A percentile compares a stretch with the other conserved stretches of the same genome.
These are phyloP conservation scores for Dynastes grantii DNA, from an alignment of 2,888 invertebrate genomes.

Conservation along the genomic window DNA sequence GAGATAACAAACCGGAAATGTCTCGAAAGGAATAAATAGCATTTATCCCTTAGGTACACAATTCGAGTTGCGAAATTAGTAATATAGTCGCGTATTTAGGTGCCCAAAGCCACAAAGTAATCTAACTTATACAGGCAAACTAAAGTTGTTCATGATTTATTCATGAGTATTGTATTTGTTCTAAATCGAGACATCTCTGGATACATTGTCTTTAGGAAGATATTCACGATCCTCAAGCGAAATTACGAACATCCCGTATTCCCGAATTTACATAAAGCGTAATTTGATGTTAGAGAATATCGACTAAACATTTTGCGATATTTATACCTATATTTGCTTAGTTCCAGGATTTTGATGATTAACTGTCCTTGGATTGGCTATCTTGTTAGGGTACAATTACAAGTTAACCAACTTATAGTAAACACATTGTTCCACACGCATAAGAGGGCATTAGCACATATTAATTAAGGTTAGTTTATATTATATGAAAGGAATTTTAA, in stretches of 20 bases:
- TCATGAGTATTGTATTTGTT: slow-evolving; percentile 44
- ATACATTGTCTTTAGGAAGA: slow-evolving; percentile 40
- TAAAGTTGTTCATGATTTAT: slow-evolving; percentile 45
- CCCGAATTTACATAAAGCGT: slow-evolving; percentile 26
- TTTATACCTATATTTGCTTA: background rate
- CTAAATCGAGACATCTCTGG: slow-evolving; percentile 36
- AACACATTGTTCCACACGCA: too few relatives aligned
- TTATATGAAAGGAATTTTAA: too few relatives aligned
- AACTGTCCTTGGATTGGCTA: background rate
- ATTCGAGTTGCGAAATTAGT: slow-evolving; percentile 31
- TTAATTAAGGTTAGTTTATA: too few relatives aligned
- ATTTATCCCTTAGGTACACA: slow-evolving; percentile 33
- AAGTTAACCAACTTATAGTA: too few relatives aligned
- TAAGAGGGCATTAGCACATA: too few relatives aligned
- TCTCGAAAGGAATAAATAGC: slow-evolving; percentile 17
- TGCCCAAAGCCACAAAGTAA: slow-evolving; percentile 41
- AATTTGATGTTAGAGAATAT: slow-evolving; percentile 19
- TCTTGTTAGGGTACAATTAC: background rate
- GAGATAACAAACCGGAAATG: slow-evolving; percentile 19
- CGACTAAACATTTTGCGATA: slow-evolving; percentile 17
- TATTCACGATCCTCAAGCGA: slow-evolving; percentile 18
- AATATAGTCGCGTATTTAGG: slow-evolving; percentile 43
- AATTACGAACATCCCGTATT: slow-evolving; percentile 1
- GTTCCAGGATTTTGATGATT: background rate
- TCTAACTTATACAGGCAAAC: slow-evolving; percentile 41